phyloP scores from a whole-genome alignment of 2,113 vertebrate genomes.

The Bos indicus region DNA sequence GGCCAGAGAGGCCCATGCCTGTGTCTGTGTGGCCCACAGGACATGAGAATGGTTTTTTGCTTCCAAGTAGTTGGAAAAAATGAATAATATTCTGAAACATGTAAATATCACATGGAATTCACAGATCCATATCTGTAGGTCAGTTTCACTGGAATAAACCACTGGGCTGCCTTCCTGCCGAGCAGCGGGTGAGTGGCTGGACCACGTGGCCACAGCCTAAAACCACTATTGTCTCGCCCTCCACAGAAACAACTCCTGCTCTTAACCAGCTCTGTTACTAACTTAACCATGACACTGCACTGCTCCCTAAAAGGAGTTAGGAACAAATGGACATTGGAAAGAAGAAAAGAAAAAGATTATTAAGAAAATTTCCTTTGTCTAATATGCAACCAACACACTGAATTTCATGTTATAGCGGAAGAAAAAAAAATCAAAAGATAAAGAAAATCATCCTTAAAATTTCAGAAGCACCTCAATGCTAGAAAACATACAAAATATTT shows the following conservation, averaged over 20 bases:
- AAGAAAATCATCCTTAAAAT: neutral
- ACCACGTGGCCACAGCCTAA: neutral
- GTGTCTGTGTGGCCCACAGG: neutral
- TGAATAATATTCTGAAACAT: neutral
- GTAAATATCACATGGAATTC: neutral
- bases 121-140: neutral
- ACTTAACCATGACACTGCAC: no score
- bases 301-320: neutral
- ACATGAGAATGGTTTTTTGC: neutral
- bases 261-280: no score
- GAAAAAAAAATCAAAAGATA: neutral
- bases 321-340: neutral
- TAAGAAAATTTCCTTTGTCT: neutral
- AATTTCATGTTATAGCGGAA: neutral
- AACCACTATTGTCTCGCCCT: neutral
- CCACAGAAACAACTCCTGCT: neutral
- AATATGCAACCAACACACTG: neutral
- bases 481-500: neutral
- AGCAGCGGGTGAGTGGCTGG: accelerated
- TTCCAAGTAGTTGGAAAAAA: neutral
- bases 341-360: neutral
- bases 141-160: neutral
- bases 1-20: neutral
- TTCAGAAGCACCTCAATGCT: neutral
- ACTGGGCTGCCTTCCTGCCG: accelerated